phyloP scores from a whole-genome alignment of 2,797 vertebrate species.

The Nothura maculosa region DNA sequence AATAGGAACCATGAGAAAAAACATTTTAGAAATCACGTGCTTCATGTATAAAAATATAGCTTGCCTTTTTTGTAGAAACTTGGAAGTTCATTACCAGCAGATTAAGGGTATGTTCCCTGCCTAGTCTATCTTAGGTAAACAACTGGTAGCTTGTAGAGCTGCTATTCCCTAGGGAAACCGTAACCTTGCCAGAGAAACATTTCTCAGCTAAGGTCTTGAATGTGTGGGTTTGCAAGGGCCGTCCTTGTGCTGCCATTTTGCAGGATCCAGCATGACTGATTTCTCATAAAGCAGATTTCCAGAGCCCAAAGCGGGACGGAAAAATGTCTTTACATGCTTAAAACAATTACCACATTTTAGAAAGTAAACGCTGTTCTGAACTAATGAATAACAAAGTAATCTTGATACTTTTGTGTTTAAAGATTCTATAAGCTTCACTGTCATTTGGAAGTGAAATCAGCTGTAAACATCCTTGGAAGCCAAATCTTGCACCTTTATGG shows the following conservation, averaged over 20 bases:
- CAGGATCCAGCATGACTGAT: not conserved
- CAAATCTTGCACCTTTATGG: not conserved
- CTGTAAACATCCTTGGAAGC: not conserved
- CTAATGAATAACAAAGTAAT: not conserved
- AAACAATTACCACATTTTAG: not conserved
- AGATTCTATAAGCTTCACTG: not conserved
- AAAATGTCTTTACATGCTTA: not conserved
- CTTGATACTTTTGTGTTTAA: not conserved
- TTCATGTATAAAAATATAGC: not conserved
- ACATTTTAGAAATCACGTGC: not conserved
- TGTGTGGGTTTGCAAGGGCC: not conserved
- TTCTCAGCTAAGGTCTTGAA: not conserved
- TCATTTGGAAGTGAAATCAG: not conserved
- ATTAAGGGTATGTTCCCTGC: not conserved
- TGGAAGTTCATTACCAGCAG: not conserved
- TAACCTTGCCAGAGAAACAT: not conserved
- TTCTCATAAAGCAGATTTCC: not conserved
- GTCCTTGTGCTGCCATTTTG: rapidly evolving
- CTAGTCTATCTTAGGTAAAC: not conserved
- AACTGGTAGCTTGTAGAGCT: not conserved
- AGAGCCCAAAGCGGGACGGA: not conserved
- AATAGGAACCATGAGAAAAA: not conserved
- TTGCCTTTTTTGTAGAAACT: not conserved
- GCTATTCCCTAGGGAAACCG: not conserved
- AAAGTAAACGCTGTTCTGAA: not conserved